Conservation (phyloP, 2,113 vertebrate genomes). For the Neotoma lepida region DNA sequence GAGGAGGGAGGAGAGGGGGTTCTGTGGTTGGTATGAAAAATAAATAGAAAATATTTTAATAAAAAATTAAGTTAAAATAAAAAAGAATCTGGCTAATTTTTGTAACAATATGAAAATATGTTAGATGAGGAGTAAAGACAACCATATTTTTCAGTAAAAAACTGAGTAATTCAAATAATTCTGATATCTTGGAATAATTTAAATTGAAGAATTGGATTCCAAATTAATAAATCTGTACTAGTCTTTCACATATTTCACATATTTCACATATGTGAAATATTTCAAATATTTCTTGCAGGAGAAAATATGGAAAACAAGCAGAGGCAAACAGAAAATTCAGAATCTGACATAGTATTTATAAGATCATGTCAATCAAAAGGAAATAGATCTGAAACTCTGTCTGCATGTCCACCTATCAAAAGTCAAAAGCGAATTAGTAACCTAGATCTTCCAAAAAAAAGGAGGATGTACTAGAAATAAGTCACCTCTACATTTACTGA, state of each 20-base stretch:
- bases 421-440: background rate
- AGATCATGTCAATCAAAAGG: background rate
- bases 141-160: background rate
- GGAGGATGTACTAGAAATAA: background rate
- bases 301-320: background rate
- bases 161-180: background rate
- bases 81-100: background rate
- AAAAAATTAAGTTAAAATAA: too few relatives aligned
- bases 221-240: background rate
- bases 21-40: too few relatives aligned
- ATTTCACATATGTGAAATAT: too few relatives aligned
- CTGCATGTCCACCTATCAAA: background rate
- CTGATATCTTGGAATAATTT: background rate
- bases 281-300: background rate
- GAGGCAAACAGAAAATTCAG: background rate
- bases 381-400: background rate
- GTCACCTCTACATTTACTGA: background rate
- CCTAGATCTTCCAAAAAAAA: background rate
- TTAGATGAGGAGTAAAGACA: background rate
- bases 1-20: too few relatives aligned
- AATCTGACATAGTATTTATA: background rate
- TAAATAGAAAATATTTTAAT: too few relatives aligned
- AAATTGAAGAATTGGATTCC: background rate
- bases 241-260: too few relatives aligned
- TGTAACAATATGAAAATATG: background rate